phyloP scores from a whole-genome alignment of 2,113 vertebrate species.

The Megaleporinus macrocephalus region DNA sequence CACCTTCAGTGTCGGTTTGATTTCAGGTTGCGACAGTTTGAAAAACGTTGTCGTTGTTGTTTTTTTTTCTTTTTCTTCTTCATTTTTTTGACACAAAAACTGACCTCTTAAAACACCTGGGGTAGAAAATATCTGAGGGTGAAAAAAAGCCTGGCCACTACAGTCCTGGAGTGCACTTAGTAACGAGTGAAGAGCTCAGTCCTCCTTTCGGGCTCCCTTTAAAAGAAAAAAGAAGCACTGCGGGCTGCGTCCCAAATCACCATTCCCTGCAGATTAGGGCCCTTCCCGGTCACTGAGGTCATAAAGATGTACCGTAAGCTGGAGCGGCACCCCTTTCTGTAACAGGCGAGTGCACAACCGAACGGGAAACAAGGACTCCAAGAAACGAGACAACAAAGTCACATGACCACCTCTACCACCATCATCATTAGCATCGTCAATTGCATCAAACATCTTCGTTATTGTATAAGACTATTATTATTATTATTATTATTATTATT shows the following conservation, averaged over 20 bases:
- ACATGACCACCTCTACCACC: conserved; percentile 63
- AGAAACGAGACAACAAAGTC: conserved; percentile 74
- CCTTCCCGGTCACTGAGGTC: conserved; percentile 21
- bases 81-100: conserved; percentile 32
- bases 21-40: conserved; percentile 30
- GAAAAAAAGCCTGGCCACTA: conserved; percentile 27
- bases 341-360: conserved; percentile 7
- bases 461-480: conserved; percentile 71
- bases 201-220: conserved; percentile 18
- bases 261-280: conserved; percentile 34
- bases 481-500: conserved; percentile 71
- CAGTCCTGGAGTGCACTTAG: conserved; percentile 52
- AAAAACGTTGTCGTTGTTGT: neutral
- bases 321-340: neutral
- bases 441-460: conserved; percentile 74
- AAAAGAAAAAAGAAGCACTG: conserved; percentile 30
- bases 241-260: conserved; percentile 10
- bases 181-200: conserved; percentile 36
- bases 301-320: conserved; percentile 16
- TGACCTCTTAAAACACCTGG: conserved; percentile 33
- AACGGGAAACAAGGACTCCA: conserved; percentile 68
- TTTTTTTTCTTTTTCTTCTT: neutral
- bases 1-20: conserved; percentile 26
- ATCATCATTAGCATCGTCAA: conserved; percentile 34
- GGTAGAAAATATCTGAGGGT: conserved; percentile 50